phyloP scores from a whole-genome alignment of 1,140 invertebrate genomes.

The Euwallacea similis region DNA sequence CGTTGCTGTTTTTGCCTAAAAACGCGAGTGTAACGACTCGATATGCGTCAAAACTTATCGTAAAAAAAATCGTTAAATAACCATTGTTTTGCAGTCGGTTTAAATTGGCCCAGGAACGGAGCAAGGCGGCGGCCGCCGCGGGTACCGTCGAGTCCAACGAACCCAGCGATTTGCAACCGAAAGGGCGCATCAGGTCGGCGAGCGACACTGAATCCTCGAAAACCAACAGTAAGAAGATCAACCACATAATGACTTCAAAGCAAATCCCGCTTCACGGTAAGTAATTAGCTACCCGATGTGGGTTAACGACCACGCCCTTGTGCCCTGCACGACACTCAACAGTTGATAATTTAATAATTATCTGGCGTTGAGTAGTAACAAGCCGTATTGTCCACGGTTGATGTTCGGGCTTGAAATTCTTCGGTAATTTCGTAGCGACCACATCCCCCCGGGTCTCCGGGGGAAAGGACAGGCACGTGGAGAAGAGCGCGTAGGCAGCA shows the following conservation, averaged over 20 bases:
- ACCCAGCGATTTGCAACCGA: slow-evolving; percentile 62
- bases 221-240: slow-evolving; percentile 55
- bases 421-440: background rate
- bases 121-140: slow-evolving; percentile 62
- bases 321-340: background rate
- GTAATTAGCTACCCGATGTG: too few species aligned
- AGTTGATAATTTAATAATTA: background rate
- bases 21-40: too few species aligned
- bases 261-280: slow-evolving; percentile 39
- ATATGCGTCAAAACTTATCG: too few species aligned
- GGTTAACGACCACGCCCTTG: too few species aligned
- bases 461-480: background rate
- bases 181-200: slow-evolving; percentile 68
- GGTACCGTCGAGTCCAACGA: slow-evolving; percentile 24
- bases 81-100: slow-evolving; percentile 58
- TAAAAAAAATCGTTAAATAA: too few species aligned
- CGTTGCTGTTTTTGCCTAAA: too few species aligned
- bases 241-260: slow-evolving; percentile 2
- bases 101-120: slow-evolving; percentile 13
- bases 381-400: too few species aligned
- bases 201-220: slow-evolving; percentile 76
- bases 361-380: background rate
- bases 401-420: too few species aligned
- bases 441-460: background rate
- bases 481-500: background rate